Base-by-base conservation (phyloP, 2,888 invertebrate genomes). In the Parnassius smintheus region DNA sequence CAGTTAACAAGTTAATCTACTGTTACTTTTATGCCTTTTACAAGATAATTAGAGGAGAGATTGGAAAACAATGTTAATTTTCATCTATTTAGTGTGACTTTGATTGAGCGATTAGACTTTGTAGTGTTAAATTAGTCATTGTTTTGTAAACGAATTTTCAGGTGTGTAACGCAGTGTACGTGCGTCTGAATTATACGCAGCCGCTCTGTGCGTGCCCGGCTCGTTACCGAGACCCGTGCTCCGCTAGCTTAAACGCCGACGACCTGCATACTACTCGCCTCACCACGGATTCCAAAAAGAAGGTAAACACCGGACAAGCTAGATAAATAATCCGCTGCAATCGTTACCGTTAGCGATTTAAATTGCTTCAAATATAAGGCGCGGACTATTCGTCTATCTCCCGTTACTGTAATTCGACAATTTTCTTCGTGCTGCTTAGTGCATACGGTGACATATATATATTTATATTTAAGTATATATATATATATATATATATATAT, bases 81-180 rank as follows among this genome's bases (percentile, higher is more conserved):
- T 35, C 35, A 7, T 35, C 7, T 35, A 35, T 35, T 35, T 35
- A 35, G 35, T 35, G 35, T 4, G 4, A 35, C 35, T 35, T 35
- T 7, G 35, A 35, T 35, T 35, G 4, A 35, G 35, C 4, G 7
- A 4, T 35, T 35, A 4, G 7, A 35, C 7, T 35, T 35, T 7
- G 7, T 35, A 1, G 35, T 35, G 35, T 35, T 35, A 35, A 35
- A 35, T 35, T 35, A 35, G 35, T 7, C 4, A 35, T 35, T 35
- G 4, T 35, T 35, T 35, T 35, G 7, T 35, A 0, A 13, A 42
- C 9, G 12, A 46, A 4, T 54, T 3, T 62, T 13, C 86, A 96
- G 95, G 97, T 97, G 71, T 98, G 98, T 91, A 98, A 97, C 85
- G 98, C 98, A 1, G 97, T 98, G 67, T 98, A 98, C 90, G 96